Conservation (phyloP, 1,140 invertebrate genomes). For the Geopemphigus sp. region DNA sequence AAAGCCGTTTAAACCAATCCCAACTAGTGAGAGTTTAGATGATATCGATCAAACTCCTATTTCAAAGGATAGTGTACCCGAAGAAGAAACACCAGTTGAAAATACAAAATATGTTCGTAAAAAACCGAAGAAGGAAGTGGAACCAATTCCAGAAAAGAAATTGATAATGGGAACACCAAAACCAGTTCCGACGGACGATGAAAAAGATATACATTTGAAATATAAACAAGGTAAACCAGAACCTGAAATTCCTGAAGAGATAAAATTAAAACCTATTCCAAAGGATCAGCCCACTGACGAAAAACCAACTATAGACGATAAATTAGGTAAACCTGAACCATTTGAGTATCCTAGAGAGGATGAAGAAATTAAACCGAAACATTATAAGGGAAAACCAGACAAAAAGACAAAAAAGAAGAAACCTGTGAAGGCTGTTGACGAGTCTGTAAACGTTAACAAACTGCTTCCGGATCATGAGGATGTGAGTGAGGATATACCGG, state of each 20-base stretch:
- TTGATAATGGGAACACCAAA: constrained; percentile 56
- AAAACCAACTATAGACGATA: no score
- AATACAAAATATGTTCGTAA: constrained; percentile 51
- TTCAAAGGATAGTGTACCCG: neutral
- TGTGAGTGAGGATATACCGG: constrained; percentile 53
- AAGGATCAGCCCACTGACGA: constrained; percentile 49
- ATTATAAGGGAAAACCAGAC: no score
- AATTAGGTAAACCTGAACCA: constrained; percentile 54
- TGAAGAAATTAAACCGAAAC: constrained; percentile 46
- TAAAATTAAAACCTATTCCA: constrained; percentile 52
- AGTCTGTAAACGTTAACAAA: constrained; percentile 54
- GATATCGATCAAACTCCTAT: constrained; percentile 50
- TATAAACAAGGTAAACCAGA: constrained; percentile 56
- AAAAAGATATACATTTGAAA: constrained; percentile 57
- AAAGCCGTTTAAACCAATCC: constrained; percentile 52
- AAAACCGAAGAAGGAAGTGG: constrained; percentile 53
- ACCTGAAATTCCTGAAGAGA: constrained; percentile 53
- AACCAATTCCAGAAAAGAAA: constrained; percentile 52
- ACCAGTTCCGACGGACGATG: constrained; percentile 54
- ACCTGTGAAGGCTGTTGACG: neutral
- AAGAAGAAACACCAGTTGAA: constrained; percentile 54
- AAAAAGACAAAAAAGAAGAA: constrained; percentile 14
- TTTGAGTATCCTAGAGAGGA: constrained; percentile 50
- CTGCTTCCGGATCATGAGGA: constrained; percentile 62
- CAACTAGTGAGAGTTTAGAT: constrained; percentile 52